Base-by-base conservation (phyloP, 2,113 vertebrate genomes). In the Periophthalmodon schlosseri region DNA sequence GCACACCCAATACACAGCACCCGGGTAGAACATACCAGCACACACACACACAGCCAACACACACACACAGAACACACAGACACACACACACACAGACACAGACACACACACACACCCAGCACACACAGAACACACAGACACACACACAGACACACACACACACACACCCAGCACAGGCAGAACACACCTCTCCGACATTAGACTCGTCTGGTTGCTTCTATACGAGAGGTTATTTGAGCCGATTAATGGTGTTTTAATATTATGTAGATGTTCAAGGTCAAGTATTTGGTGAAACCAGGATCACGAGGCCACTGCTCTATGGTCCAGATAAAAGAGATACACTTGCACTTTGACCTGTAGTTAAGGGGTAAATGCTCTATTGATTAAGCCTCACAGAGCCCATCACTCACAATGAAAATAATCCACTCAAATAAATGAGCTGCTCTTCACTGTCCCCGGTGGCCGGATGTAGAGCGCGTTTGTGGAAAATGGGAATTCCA, bases 331-430 rank as follows among this genome's bases (percentile, higher is more conserved):
- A 34, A 34, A 28, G 4, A 34, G 24, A 18, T 6, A 34, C 18
- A 34, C 60, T 28, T 18, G 60, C 6, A 18, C 60, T 63, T 16
- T 34, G 24, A 63, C 60, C 60, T 63, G 15, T 63, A 34, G 60
- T 63, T 63, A 28, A 63, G 60, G 60, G 28, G 60, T 63, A 63
- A 63, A 63, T 63, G 60, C 60, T 36, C 24, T 63, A 63, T 63
- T 34, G 24, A 63, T 63, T 36, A 18, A 63, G 60, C 60, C 24
- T 34, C 60, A 63, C 34, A 63, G 60, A 60, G 6, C 13, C 60
- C 28, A 63, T 63, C 34, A 34, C 60, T 63, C 28, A 63, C 60
- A 63, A 18, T 63, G 60, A 15, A 63, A 63, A 63, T 34, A 63
- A 34, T 34, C 14, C 60, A 63, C 60, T 63, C 15, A 33, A 34